phyloP scores from a whole-genome alignment of 2,888 invertebrate genomes.

The Melieria omissa region DNA sequence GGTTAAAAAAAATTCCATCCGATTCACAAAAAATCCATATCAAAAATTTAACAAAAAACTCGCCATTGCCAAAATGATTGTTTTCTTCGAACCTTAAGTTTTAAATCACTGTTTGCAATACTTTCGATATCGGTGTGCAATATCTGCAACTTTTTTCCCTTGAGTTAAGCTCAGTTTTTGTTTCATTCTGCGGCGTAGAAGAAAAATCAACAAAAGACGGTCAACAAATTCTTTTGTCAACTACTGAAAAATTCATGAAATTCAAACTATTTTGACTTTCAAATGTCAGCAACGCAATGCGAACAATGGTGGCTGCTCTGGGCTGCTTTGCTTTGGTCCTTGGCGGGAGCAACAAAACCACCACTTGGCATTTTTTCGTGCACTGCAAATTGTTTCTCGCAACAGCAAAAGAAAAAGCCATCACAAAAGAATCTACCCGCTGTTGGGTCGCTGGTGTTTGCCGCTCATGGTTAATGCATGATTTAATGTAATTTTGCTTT shows the following conservation, averaged over 20 bases:
- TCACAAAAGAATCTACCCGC: slow-evolving; percentile 47
- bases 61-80: too few relatives aligned
- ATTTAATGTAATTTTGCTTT: slow-evolving; percentile 51
- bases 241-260: slow-evolving; percentile 53
- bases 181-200: too few relatives aligned
- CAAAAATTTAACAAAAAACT: too few relatives aligned
- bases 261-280: slow-evolving; percentile 39
- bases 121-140: too few relatives aligned
- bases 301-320: not conserved
- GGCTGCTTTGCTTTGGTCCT: not conserved
- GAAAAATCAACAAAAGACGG: too few relatives aligned
- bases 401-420: slow-evolving; percentile 50
- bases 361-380: not conserved
- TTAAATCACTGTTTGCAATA: too few relatives aligned
- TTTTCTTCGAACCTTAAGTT: too few relatives aligned
- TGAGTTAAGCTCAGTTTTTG: too few relatives aligned
- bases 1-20: too few relatives aligned
- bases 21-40: too few relatives aligned
- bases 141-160: too few relatives aligned
- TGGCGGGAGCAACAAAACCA: not conserved
- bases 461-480: slow-evolving; percentile 63
- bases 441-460: not conserved
- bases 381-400: not conserved
- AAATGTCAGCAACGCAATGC: slow-evolving; percentile 26
- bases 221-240: slow-evolving; percentile 6